A percentile compares a stretch with the other conserved stretches of the same genome.
These are phyloP conservation scores for Phaetusa simplex DNA, from an alignment of 2,113 vertebrate genomes.

Conservation along the genomic window DNA sequence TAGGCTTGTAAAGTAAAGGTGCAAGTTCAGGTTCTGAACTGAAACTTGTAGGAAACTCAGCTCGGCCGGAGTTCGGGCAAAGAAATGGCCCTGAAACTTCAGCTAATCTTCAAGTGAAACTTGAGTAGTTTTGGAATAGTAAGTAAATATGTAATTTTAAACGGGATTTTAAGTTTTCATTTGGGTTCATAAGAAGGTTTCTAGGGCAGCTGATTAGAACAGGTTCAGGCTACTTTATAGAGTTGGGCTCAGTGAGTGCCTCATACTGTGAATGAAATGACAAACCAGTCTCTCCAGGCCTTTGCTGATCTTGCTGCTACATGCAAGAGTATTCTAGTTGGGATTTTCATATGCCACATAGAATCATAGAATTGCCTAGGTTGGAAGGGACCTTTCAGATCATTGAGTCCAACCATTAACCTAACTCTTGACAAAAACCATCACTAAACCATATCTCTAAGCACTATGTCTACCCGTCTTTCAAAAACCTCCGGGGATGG, in stretches of 20 bases:
- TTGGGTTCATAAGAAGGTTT: neutral
- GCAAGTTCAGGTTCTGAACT: neutral
- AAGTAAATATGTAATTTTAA: neutral
- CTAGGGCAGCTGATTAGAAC: neutral
- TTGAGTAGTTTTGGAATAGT: neutral
- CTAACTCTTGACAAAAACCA: no score
- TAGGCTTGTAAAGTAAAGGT: neutral
- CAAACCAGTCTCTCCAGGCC: neutral
- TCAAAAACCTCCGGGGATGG: no score
- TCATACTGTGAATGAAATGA: neutral
- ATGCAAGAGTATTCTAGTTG: neutral
- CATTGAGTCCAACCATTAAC: no score
- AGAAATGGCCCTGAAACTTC: neutral
- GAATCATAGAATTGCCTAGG: no score
- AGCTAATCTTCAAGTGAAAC: neutral
- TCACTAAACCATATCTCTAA: no score
- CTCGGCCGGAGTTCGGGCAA: neutral
- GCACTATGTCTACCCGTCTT: no score
- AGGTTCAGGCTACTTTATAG: neutral
- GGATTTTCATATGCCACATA: neutral
- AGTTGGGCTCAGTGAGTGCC: neutral
- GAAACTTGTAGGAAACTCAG: fast-evolving
- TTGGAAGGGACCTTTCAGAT: no score
- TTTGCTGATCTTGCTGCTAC: neutral
- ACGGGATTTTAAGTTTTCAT: neutral